Percentiles rank a stretch among this genome's conserved stretches.
Conservation (phyloP, 2,113 vertebrate species). For the Carassius carassius region DNA sequence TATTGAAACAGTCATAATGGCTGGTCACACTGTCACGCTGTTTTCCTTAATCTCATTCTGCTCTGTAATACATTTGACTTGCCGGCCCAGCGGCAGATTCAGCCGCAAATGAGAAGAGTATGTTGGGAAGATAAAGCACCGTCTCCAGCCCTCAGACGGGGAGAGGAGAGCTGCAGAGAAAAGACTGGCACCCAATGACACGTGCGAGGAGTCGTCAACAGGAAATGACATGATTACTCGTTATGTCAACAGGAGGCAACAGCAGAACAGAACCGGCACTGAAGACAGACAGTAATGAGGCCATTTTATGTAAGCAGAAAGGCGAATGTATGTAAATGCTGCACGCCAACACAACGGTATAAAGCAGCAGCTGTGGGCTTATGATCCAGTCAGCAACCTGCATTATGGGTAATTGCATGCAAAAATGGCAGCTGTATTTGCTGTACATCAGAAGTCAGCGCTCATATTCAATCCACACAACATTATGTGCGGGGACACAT, state of each 20-base stretch:
- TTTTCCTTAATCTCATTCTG: conserved; percentile 49
- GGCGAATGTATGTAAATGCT: conserved; percentile 34
- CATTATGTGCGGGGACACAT: neutral
- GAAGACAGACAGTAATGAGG: conserved; percentile 36
- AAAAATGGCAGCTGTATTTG: conserved; percentile 8
- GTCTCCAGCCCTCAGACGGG: neutral
- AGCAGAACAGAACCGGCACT: conserved; percentile 13
- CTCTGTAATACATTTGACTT: conserved; percentile 50
- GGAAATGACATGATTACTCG: conserved; percentile 45
- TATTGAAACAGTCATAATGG: conserved; percentile 52
- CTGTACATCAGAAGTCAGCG: neutral
- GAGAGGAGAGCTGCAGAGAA: neutral
- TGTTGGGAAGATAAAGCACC: conserved; percentile 26
- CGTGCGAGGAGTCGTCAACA: conserved; percentile 15
- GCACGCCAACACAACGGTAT: neutral
- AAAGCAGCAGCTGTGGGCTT: conserved; percentile 33
- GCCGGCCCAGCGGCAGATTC: conserved; percentile 30
- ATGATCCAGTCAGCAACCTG: conserved; percentile 27
- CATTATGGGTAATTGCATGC: conserved; percentile 20
- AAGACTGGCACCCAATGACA: conserved; percentile 22
- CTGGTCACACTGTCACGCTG: conserved; percentile 46
- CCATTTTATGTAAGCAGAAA: conserved; percentile 36
- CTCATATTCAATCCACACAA: neutral
- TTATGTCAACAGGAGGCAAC: conserved; percentile 32
- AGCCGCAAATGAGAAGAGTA: conserved; percentile 39